Evolutionary conservation across 2,797 vertebrate genomes (phyloP), one percentile per base, ranked within the genome.

Genomic region (Cynodonichthys magdalenae): DNA sequence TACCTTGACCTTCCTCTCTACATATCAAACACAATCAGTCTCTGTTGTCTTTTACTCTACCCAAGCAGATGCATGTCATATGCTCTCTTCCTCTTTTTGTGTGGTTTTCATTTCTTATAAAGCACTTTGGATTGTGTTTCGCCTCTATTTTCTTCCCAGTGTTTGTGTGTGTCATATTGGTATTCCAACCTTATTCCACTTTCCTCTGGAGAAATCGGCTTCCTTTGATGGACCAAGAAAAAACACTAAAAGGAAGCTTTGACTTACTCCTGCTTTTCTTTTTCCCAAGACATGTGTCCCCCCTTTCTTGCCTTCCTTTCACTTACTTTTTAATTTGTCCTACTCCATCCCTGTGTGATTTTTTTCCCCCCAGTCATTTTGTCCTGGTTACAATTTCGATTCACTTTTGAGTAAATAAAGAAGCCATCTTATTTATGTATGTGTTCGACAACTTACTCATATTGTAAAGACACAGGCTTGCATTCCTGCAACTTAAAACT

Each of bases 191-290:
- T 24, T 69, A 53, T 79, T 82, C 64, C 15, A 34, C 59, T 63
- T 82, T 77, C 46, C 77, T 74, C 81, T 71, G 42, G 76, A 86
- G 79, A 81, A 87, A 85, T 69, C 65, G 78, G 31, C 60, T 75
- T 78, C 48, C 57, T 85, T 78, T 86, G 77, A 87, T 84, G 68
- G 79, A 51, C 60, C 59, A 69, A 51, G 64, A 45, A 65, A 77
- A 36, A 55, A 75, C 62, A 65, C 78, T 63, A 63, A 78, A 84
- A 89, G 66, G 59, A 53, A 72, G 63, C 81, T 74, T 83, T 85
- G 81, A 79, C 77, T 85, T 36, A 59, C 69, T 11, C 54, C 57
- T 28, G 17, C 65, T 65, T 71, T 73, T 39, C 10, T 34, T 19
- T 24, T 12, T 68, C 53, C 52, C 42, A 36, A 24, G 73, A 47